These are phyloP conservation scores for Mythimna loreyi DNA, from an alignment of 2,888 invertebrate genomes.

Conservation along the genomic window DNA sequence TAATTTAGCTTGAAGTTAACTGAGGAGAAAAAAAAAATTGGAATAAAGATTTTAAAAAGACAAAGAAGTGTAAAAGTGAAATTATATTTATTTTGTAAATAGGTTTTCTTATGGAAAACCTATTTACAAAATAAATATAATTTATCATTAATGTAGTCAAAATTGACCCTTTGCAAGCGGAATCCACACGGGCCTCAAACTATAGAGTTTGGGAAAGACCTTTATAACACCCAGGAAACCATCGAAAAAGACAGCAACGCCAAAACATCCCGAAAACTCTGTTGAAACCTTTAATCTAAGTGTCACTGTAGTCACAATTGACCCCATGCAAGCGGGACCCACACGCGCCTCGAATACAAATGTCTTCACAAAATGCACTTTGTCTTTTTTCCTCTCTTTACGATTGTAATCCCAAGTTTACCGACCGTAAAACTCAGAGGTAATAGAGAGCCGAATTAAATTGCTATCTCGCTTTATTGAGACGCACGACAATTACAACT, in stretches of 20 bases:
- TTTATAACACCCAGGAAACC: slow-evolving; percentile 1
- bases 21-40: too few species aligned
- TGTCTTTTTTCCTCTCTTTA: slow-evolving; percentile 80
- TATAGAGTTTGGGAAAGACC: too few species aligned
- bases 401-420: slow-evolving; percentile 84
- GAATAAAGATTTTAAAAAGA: too few species aligned
- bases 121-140: too few species aligned
- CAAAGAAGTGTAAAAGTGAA: too few species aligned
- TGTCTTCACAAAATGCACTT: slow-evolving; percentile 71
- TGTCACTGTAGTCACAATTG: slow-evolving; percentile 71
- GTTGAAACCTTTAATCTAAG: slow-evolving; percentile 42
- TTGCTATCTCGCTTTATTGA: slow-evolving; percentile 70
- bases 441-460: slow-evolving; percentile 78
- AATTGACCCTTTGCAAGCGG: too few species aligned
- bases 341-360: slow-evolving; percentile 79
- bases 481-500: slow-evolving; percentile 62
- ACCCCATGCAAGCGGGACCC: slow-evolving; percentile 71
- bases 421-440: slow-evolving; percentile 78
- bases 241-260: neutral
- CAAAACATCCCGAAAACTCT: slow-evolving; percentile 17
- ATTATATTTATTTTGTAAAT: too few species aligned
- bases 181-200: too few species aligned
- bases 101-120: too few species aligned
- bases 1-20: too few species aligned
- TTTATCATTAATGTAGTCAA: too few species aligned